Conservation (phyloP, 64 coral and sea anemone genomes). For the Anthopleura sola region DNA sequence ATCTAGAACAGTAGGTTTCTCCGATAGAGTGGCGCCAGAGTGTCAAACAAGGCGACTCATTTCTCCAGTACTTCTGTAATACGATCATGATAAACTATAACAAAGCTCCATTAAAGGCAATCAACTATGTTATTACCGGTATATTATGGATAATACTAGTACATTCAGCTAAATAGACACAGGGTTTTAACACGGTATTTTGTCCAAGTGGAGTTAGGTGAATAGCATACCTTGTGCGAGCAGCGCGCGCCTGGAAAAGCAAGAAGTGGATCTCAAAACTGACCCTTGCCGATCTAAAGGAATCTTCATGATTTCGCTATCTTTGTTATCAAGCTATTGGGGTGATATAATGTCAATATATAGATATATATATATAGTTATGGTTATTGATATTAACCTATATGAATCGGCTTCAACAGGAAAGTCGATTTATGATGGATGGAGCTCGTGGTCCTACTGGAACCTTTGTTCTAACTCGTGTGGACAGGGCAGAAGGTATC, state of each 20-base stretch:
- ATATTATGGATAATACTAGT: background rate
- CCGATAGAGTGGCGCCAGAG: background rate
- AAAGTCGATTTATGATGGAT: constrained; percentile 48
- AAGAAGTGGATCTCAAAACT: too few species aligned
- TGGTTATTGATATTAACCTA: too few species aligned
- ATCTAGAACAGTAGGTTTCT: background rate
- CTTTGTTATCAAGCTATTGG: too few species aligned
- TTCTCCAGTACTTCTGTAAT: background rate
- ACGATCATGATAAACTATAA: background rate
- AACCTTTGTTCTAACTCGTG: constrained; percentile 63
- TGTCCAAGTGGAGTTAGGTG: background rate
- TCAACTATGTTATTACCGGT: background rate
- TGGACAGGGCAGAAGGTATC: constrained; percentile 62
- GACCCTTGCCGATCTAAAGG: too few species aligned
- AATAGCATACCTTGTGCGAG: background rate
- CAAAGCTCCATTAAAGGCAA: background rate
- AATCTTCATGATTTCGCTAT: background rate
- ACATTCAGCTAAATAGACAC: background rate
- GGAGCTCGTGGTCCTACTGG: constrained; percentile 81
- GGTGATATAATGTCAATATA: background rate
- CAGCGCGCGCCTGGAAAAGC: background rate
- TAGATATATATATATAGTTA: background rate
- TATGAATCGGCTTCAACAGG: constrained; percentile 19
- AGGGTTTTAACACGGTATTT: background rate
- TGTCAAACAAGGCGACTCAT: background rate